Conservation (phyloP, 2,888 invertebrate genomes). For the Zygogramma bicolorata region DNA sequence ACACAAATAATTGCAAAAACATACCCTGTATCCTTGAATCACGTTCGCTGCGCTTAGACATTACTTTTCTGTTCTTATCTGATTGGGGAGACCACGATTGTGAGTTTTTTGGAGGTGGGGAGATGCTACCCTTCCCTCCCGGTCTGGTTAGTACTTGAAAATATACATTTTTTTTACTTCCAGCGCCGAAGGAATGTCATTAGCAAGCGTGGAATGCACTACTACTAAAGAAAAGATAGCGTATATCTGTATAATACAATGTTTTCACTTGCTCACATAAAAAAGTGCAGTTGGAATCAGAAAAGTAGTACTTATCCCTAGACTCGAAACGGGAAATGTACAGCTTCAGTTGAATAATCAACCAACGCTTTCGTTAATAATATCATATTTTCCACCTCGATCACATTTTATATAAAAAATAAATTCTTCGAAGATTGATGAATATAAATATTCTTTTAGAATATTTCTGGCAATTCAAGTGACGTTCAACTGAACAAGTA, state of each 20-base stretch:
- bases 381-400: neutral
- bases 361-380: neutral
- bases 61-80: slow-evolving; percentile 61
- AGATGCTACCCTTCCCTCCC: slow-evolving; percentile 53
- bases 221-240: slow-evolving; percentile 53
- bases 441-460: neutral
- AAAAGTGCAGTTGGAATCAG: slow-evolving; percentile 11
- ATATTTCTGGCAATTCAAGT: neutral
- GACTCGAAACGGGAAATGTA: neutral
- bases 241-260: slow-evolving; percentile 38
- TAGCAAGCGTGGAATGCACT: slow-evolving; percentile 66
- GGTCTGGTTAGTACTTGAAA: slow-evolving; percentile 53
- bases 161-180: slow-evolving; percentile 55
- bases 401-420: neutral
- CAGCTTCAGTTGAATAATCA: neutral
- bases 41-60: slow-evolving; percentile 73
- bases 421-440: neutral
- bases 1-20: slow-evolving; percentile 91
- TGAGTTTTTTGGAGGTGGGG: slow-evolving; percentile 38
- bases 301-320: slow-evolving; percentile 11
- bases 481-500: slow-evolving; percentile 14
- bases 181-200: slow-evolving; percentile 64
- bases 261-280: slow-evolving; percentile 17
- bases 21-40: slow-evolving; percentile 95
- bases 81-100: slow-evolving; percentile 60